Percentiles rank a stretch among this genome's conserved stretches.
Evolutionary conservation across 1,140 invertebrate genomes (phyloP).

Genomic region (Copidosoma floridanum): DNA sequence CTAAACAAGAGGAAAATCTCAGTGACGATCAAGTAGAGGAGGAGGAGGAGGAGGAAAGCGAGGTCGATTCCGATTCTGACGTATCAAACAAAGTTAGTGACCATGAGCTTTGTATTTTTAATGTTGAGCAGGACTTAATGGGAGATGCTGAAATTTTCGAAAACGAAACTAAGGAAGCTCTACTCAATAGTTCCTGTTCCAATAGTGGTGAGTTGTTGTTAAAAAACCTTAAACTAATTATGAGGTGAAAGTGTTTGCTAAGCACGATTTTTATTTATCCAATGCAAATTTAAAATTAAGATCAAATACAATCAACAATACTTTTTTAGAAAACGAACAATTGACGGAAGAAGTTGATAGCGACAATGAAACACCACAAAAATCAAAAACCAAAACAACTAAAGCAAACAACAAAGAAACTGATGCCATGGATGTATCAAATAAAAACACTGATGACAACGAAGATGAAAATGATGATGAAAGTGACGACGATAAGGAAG

Average conservation of each 20-base stretch:
- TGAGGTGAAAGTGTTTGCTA: neutral
- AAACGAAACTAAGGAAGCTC: slow-evolving; percentile 33
- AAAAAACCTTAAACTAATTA: neutral
- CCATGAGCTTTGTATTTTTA: too few species aligned
- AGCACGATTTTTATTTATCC: too few species aligned
- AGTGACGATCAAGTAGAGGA: neutral
- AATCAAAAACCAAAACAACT: slow-evolving; percentile 12
- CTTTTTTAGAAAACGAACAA: too few species aligned
- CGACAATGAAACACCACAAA: neutral
- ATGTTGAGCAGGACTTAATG: slow-evolving; percentile 33
- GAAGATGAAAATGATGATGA: slow-evolving; percentile 14
- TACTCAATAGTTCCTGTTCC: slow-evolving; percentile 41
- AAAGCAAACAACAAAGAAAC: neutral
- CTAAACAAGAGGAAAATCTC: neutral
- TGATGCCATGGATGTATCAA: neutral
- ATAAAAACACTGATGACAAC: neutral
- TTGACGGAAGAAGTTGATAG: neutral
- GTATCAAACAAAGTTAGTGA: neutral
- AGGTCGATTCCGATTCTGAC: neutral
- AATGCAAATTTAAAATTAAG: too few species aligned
- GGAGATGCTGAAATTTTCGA: slow-evolving; percentile 38
- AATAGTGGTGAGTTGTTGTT: slow-evolving; percentile 32
- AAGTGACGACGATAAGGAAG: slow-evolving; percentile 6
- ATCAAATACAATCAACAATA: too few species aligned
- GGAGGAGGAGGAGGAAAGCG: neutral